Evolutionary conservation across 2,113 vertebrate genomes (phyloP), one percentile per base, ranked within the genome.

Genomic region (Lepus americanus): DNA sequence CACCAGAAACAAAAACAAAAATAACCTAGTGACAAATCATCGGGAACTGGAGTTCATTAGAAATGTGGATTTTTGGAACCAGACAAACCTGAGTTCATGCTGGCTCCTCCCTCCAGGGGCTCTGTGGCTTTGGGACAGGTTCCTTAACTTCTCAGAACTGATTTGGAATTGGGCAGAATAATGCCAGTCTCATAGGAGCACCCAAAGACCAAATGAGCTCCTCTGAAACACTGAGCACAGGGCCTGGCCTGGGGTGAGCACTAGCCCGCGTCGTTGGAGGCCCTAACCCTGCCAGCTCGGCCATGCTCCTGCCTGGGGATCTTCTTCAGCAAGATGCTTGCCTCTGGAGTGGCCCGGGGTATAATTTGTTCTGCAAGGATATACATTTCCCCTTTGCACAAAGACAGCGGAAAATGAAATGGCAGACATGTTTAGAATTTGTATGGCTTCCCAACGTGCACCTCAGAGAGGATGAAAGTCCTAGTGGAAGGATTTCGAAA

Each of bases 401-500:
- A 69, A 90, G 64, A 64, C 10, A 81, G 44, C 78, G 91, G 81
- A 76, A 92, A 94, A 87, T 70, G 12, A 96, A 78, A 69, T 61
- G 51, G 63, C n/a, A 14, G 51, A 77, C 44, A 11, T 78, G 59
- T 70, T 85, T 74, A 92, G 73, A 92, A 81, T 90, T 67, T 81
- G 59, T 53, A 69, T 19, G 72, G 72, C 61, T 90, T 92, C 39
- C 49, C 81, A 81, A 88, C 17, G 16, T 53, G 39, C 63, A 39
- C 64, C 44, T 85, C 80, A 66, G 64, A 53, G 33, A 93, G 20
- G n/a, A 22, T 49, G 63, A 90, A 72, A 78, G 63, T 14, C 51
- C 44, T 3, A 74, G 81, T 31, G 29, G 78, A 96, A 94, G 73
- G 81, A 87, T 95, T 97, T 92, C 11, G 78, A 88, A 94, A 73